phyloP scores from a whole-genome alignment of 2,888 invertebrate species.

The Drosophila anceps region DNA sequence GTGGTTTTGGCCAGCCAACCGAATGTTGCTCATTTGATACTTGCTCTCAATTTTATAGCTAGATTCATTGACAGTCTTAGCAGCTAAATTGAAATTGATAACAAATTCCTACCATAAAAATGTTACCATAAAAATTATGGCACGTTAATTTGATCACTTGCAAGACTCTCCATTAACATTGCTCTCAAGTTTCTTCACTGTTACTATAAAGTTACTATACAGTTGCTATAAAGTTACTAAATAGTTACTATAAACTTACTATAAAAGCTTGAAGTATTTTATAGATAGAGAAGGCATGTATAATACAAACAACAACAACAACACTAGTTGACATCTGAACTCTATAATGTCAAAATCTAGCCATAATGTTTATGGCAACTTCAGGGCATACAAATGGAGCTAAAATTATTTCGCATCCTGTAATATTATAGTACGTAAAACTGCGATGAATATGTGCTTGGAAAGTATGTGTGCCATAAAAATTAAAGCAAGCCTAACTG shows the following conservation, averaged over 20 bases:
- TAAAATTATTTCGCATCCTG: not conserved
- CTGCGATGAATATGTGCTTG: no score
- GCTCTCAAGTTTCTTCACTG: not conserved
- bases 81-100: not conserved
- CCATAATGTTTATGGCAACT: not conserved
- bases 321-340: not conserved
- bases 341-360: not conserved
- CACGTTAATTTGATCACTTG: not conserved
- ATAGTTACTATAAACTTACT: not conserved
- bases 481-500: constrained; percentile 14
- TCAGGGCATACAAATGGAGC: not conserved
- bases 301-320: no score
- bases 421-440: no score
- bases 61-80: not conserved
- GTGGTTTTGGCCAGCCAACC: no score
- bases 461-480: not conserved
- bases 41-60: constrained; percentile 26
- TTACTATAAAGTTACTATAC: not conserved
- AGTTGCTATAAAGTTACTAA: not conserved
- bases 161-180: not conserved
- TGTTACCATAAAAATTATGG: not conserved
- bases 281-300: no score
- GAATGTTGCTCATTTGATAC: not conserved
- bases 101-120: not conserved
- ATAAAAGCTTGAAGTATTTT: no score